Evolutionary conservation across 2,888 invertebrate genomes (phyloP).

Genomic region (Exocentrus adspersus): DNA sequence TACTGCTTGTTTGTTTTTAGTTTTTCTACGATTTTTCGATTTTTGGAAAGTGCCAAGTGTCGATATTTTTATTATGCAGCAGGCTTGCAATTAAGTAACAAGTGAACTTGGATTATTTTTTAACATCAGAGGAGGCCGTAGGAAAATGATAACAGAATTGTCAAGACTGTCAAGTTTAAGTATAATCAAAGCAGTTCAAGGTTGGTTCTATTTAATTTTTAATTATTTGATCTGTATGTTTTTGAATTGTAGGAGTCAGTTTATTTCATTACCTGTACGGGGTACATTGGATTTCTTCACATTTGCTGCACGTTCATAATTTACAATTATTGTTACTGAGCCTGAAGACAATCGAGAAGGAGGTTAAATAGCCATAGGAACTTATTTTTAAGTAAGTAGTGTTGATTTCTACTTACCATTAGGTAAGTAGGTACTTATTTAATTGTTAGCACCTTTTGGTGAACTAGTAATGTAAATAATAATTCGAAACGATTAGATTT

Average conservation of each 20-base stretch:
- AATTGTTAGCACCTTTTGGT: no score
- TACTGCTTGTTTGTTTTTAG: neutral
- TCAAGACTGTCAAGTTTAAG: constrained; percentile 34
- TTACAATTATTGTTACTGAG: neutral
- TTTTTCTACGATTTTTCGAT: no score
- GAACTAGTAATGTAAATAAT: no score
- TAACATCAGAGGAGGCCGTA: constrained; percentile 16
- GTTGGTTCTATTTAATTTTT: constrained; percentile 10
- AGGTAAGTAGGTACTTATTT: no score
- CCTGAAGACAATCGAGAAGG: neutral
- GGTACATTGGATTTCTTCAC: neutral
- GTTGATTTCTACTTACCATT: no score
- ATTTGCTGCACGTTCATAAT: constrained; percentile 2
- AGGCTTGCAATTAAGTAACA: neutral
- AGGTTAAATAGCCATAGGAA: no score
- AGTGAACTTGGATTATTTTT: neutral
- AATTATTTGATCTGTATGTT: neutral
- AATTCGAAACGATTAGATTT: no score
- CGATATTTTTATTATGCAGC: no score
- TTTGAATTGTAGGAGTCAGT: constrained; percentile 12
- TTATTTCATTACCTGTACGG: neutral
- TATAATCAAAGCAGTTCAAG: constrained; percentile 9
- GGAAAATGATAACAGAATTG: constrained; percentile 41
- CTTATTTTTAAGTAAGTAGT: no score
- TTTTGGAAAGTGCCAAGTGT: no score